Evolutionary conservation across 2,113 vertebrate species (phyloP), one percentile per base, ranked within the genome.

Genomic region (Epinephelus cyanopodus): DNA sequence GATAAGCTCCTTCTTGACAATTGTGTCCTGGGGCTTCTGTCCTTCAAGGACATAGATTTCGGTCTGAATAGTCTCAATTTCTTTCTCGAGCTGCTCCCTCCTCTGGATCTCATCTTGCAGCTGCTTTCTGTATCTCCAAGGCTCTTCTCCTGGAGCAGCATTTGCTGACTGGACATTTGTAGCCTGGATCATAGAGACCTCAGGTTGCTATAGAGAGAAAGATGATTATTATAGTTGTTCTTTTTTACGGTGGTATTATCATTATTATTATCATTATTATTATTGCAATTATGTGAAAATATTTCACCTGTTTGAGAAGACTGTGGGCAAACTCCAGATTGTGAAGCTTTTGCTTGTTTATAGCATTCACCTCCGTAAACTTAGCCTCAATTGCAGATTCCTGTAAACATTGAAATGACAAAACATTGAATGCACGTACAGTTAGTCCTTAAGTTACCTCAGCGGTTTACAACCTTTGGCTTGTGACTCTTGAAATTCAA

Each of bases 261-360:
- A 21, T 42, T 33, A 70, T 79, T 1, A 27, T 39, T 42, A 72
- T 65, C 18, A 56, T 10, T 37, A 48, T 11, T 15, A 33, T 63
- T 27, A n/a, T 23, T 45, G 10, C 18, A 29, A 4, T 65, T 1
- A 25, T 68, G 33, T 57, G 4, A 21, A 58, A 83, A 74, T 79
- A 68, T 0, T 39, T 96, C 90, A 99, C 98, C 97, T 99, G 98
- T 82, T 94, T 95, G 72, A 99, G 94, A 76, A 99, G 96, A 87
- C 91, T 94, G 77, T 98, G 96, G 0, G 97, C 95, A 3, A 97
- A 99, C 90, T 99, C 98, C 79, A 99, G 93, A 73, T 97, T 99
- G 91, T 96, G 96, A 67, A 98, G 86, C 87, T 93, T 96, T 91
- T 98, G 97, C 56, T 91, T 97, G 88, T 98, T 98, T 61, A 98